Evolutionary conservation across 2,797 vertebrate species (phyloP).

Genomic region (Taenioides sp.): DNA sequence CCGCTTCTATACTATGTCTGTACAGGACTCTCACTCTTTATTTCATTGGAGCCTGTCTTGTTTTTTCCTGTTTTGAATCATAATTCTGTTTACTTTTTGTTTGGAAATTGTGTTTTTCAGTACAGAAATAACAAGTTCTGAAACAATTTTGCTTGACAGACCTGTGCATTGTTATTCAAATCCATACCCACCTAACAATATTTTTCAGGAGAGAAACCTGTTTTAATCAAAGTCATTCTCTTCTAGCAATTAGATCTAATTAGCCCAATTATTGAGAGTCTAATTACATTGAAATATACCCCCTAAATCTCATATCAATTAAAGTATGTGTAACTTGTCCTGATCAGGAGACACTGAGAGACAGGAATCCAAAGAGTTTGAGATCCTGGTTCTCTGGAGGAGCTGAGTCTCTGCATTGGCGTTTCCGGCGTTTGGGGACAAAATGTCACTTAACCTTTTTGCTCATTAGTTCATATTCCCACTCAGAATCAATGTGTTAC

Average conservation of each 20-base stretch:
- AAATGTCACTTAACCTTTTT: conserved; percentile 55
- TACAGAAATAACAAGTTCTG: background rate
- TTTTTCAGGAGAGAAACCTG: conserved; percentile 76
- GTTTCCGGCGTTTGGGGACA: conserved; percentile 47
- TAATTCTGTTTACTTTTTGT: background rate
- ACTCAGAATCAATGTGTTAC: conserved; percentile 44
- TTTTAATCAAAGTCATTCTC: conserved; percentile 87
- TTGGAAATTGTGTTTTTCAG: background rate
- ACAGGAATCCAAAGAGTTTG: conserved; percentile 56
- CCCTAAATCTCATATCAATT: conserved; percentile 88
- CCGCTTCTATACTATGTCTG: background rate
- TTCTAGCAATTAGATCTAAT: conserved; percentile 86
- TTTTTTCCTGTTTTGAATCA: background rate
- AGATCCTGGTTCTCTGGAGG: conserved; percentile 68
- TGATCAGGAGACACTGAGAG: conserved; percentile 67
- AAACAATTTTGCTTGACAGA: conserved; percentile 35
- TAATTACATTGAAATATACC: conserved; percentile 87
- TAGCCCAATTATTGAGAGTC: conserved; percentile 86
- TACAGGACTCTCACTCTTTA: too few species aligned
- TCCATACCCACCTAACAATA: conserved; percentile 63
- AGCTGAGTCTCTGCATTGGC: conserved; percentile 46
- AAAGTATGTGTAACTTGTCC: conserved; percentile 80
- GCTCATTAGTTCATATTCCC: conserved; percentile 26
- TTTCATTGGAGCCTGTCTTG: background rate
- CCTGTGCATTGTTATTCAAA: conserved; percentile 29